Evolutionary conservation across 35 echinoderm and acorn worm genomes (phyloP).

Genomic region (Ophiothrix spiculata): DNA sequence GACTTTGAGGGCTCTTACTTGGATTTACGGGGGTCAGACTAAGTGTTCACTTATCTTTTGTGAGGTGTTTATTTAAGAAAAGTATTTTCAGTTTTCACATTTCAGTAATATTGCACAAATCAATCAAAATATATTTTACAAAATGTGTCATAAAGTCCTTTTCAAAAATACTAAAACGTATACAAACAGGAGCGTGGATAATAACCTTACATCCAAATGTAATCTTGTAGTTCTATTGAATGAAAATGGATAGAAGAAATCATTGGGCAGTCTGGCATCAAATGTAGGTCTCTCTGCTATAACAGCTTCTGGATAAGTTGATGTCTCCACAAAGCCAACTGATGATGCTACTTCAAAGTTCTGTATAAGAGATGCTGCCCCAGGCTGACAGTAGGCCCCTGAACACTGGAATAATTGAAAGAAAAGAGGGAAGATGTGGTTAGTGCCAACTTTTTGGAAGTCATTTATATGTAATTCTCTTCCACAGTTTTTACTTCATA

Average conservation of each 20-base stretch:
- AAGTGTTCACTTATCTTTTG: too few species aligned
- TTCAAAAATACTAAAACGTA: not conserved
- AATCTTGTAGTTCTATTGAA: not conserved
- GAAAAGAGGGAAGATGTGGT: too few species aligned
- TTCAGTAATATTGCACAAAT: too few species aligned
- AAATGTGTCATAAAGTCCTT: too few species aligned
- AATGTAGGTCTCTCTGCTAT: constrained; percentile 68
- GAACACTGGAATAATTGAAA: constrained; percentile 83
- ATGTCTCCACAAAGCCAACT: constrained; percentile 84
- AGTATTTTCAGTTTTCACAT: too few species aligned
- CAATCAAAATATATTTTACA: too few species aligned
- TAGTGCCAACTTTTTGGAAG: too few species aligned
- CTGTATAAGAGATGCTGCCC: constrained; percentile 61
- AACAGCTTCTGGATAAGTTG: constrained; percentile 52
- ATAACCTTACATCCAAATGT: constrained; percentile 1
- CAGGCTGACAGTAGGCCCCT: constrained; percentile 77
- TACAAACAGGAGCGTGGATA: not conserved
- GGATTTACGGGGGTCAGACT: too few species aligned
- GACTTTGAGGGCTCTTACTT: too few species aligned
- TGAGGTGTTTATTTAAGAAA: too few species aligned
- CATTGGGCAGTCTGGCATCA: constrained; percentile 75
- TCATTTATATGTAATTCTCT: too few species aligned
- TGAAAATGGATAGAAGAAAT: constrained; percentile 96
- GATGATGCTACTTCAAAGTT: constrained; percentile 78
- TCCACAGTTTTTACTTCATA: too few species aligned